Base-by-base conservation (phyloP, 2,888 invertebrate species). In the Synanthedon myopaeformis region DNA sequence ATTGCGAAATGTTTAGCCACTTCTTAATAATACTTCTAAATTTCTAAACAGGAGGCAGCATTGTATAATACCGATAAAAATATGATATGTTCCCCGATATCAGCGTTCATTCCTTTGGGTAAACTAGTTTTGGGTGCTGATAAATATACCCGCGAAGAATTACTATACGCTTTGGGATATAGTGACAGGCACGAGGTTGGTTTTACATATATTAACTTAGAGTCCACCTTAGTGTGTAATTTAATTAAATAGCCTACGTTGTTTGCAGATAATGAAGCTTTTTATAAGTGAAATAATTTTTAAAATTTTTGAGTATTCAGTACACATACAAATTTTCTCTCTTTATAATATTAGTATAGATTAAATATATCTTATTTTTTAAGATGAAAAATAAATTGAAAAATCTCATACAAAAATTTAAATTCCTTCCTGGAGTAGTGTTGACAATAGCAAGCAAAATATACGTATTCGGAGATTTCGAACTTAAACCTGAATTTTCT, bases 21-120 rank as follows among this genome's bases (percentile, higher is more conserved):
- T 10, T 35, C 8, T 35, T 35, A 35, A 35, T 8, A 8, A 42
- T 14, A 90, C 89, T 86, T 23, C 1, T 23, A 5, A 23, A 86
- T 86, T 53, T 55, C 60, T 49, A 49, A 17, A 12, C 57, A 76
- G 76, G 57, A 61, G 54, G 62, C 65, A 41, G 65, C 65, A 0
- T 14, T 66, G 3, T 1, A 17, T 12, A 49, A 49, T 49, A 12
- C 12, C 6, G 3, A 49, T 12, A 17, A 49, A 12, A 48, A 54
- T 23, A 55, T 69, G 17, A 58, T 78, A 11, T 81, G 79, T 59
- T 82, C 82, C 0, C 82, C 82, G 3, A 2, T 79, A 4, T 72
- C 78, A 3, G 77, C 74, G 0, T 41, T 82, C 5, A 53, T 81
- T 51, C 76, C 80, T 0, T 55, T 82, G 2, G 79, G 69, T 0